Conservation (phyloP, 2,888 invertebrate genomes). For the Craniophora ligustri region DNA sequence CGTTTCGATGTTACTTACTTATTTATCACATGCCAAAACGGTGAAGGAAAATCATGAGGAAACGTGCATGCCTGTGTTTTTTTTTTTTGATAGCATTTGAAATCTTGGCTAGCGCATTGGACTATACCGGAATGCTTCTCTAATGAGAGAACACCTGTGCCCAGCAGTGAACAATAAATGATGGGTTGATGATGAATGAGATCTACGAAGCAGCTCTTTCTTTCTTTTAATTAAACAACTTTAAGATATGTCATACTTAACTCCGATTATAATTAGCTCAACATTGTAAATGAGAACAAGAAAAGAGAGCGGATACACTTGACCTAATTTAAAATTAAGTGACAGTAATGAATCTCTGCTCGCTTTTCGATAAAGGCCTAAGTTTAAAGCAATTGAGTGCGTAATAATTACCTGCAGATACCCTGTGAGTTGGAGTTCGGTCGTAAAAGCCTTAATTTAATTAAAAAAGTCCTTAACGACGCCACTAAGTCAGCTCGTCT, state of each 20-base stretch:
- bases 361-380: constrained; percentile 29
- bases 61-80: no score
- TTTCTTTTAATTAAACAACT: constrained; percentile 2
- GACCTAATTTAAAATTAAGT: constrained; percentile 34
- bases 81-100: no score
- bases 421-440: constrained; percentile 26
- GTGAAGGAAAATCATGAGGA: no score
- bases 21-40: no score
- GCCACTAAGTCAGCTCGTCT: constrained; percentile 38
- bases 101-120: no score
- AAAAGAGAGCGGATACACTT: constrained; percentile 24
- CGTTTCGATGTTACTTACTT: no score
- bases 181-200: no score
- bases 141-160: no score
- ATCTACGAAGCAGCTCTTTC: no score
- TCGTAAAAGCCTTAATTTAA: constrained; percentile 48
- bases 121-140: no score
- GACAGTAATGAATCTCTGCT: constrained; percentile 22
- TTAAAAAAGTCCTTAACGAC: constrained; percentile 50
- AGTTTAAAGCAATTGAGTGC: constrained; percentile 32
- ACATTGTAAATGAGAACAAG: constrained; percentile 10
- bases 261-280: constrained; percentile 21
- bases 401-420: constrained; percentile 47
- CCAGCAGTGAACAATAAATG: no score
- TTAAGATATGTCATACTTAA: constrained; percentile 15